Evolutionary conservation across 2,797 vertebrate genomes (phyloP).

Genomic region (Phalloptychus januarius): DNA sequence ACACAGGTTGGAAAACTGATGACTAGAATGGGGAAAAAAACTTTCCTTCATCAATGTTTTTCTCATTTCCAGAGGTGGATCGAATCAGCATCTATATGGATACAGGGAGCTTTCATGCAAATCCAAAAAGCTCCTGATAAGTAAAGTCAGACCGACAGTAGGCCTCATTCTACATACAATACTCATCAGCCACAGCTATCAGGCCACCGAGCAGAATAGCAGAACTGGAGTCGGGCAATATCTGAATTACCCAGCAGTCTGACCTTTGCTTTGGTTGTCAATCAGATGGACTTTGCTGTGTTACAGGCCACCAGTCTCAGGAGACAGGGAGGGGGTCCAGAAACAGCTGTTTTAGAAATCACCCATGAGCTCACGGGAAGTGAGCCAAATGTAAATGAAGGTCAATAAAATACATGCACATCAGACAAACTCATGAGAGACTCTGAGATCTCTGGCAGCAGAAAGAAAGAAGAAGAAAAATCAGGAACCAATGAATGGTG

Average conservation of each 20-base stretch:
- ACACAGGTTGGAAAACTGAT: constrained; percentile 33
- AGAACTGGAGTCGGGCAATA: constrained; percentile 42
- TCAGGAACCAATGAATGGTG: constrained; percentile 44
- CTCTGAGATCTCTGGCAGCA: constrained; percentile 12
- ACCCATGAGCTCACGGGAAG: constrained; percentile 51
- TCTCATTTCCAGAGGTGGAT: constrained; percentile 24
- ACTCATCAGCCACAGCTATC: constrained; percentile 53
- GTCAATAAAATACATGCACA: constrained; percentile 12
- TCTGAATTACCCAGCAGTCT: constrained; percentile 63
- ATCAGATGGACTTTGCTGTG: constrained; percentile 64
- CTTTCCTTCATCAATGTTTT: not conserved
- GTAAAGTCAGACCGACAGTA: constrained; percentile 28
- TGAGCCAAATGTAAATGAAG: constrained; percentile 48
- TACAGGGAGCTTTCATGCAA: constrained; percentile 24
- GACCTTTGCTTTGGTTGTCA: constrained; percentile 73
- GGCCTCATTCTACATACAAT: constrained; percentile 41
- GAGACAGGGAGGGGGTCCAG: constrained; percentile 58
- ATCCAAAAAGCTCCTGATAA: constrained; percentile 32
- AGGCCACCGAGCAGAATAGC: constrained; percentile 38
- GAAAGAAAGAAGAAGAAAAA: constrained; percentile 26
- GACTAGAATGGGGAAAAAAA: not conserved
- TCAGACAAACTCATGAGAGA: constrained; percentile 14
- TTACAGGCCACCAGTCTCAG: constrained; percentile 59
- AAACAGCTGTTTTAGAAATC: constrained; percentile 55
- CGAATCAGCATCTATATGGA: constrained; percentile 33